phyloP scores from a whole-genome alignment of 1,140 invertebrate species.

The Ooceraea biroi region DNA sequence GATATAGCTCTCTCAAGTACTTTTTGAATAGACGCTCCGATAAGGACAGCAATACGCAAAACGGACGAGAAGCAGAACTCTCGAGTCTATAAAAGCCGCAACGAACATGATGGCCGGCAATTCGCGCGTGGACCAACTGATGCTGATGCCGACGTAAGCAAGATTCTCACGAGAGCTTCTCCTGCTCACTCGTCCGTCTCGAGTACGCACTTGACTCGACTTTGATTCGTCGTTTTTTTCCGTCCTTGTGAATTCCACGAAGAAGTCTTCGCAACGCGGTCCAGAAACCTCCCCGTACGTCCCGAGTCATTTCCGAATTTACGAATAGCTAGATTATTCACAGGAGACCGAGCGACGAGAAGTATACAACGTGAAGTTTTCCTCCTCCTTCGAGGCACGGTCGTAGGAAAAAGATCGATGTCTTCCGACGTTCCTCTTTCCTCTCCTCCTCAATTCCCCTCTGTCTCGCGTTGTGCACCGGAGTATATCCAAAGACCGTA shows the following conservation, averaged over 20 bases:
- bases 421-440: slow-evolving; percentile 18
- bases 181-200: not conserved
- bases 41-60: not conserved
- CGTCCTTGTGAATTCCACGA: not conserved
- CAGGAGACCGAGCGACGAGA: not conserved
- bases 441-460: not conserved
- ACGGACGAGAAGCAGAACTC: not conserved
- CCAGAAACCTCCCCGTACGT: slow-evolving; percentile 36
- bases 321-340: slow-evolving; percentile 73
- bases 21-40: not conserved
- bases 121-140: not conserved
- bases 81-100: not conserved
- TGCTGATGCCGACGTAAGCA: not conserved
- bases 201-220: not conserved
- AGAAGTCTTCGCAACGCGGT: slow-evolving; percentile 42
- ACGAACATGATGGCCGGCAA: not conserved
- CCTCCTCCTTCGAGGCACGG: slow-evolving; percentile 42
- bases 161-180: not conserved
- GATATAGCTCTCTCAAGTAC: not conserved
- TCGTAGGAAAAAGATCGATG: slow-evolving; percentile 50
- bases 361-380: slow-evolving; percentile 45
- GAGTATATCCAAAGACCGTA: not conserved
- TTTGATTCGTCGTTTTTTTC: not conserved
- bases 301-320: slow-evolving; percentile 65
- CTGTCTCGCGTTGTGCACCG: not conserved